Evolutionary conservation across 2,797 vertebrate species (phyloP), one percentile per base, ranked within the genome.

Genomic region (Adelosebastes latens): DNA sequence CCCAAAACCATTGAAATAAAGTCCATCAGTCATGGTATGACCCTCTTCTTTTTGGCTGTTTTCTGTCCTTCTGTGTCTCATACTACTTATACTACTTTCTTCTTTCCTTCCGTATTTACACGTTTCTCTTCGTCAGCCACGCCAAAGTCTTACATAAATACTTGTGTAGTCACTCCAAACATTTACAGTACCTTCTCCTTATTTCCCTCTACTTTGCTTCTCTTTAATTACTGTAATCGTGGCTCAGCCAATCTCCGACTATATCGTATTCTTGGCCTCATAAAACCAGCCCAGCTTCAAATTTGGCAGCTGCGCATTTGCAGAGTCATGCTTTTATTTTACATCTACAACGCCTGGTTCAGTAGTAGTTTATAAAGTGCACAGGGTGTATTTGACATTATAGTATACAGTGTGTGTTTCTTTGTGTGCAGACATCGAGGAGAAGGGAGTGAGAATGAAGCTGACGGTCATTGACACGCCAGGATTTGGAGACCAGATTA

Each of bases 1-100:
- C 98, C 98, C 78, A 99, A 99, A 95, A 99, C 98, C 18, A 97
- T 99, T 2, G 98, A 99, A 94, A 99, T 99, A 89, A 99, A 99
- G 93, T 98, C 98, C 68, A 97, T 99, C 94, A 98, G 98, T 82
- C 98, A 99, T 0, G 98, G 98, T 99, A 87, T 76, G 92, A 8
- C 25, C 11, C 49, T 34, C 13, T 53, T 67, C 49, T 71, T 22
- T 53, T 39, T 14, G 14, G 4, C 27, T 75, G 10, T 72, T 64
- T 32, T 66, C 12, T 71, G 5, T 65, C 53, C 27, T 27, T 58
- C 42, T 72, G 6, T 72, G 27, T 62, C 22, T 75, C 18, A 72
- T 74, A 65, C 58, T 59, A 31, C 29, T 73, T 36, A 29, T 20
- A 11, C 55, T 70, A 70, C 29, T 34, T 25, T 68, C 25, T 49